Percentiles rank a stretch among this genome's conserved stretches.
Conservation (phyloP, 2,797 vertebrate species). For the Phoebastria nigripes region DNA sequence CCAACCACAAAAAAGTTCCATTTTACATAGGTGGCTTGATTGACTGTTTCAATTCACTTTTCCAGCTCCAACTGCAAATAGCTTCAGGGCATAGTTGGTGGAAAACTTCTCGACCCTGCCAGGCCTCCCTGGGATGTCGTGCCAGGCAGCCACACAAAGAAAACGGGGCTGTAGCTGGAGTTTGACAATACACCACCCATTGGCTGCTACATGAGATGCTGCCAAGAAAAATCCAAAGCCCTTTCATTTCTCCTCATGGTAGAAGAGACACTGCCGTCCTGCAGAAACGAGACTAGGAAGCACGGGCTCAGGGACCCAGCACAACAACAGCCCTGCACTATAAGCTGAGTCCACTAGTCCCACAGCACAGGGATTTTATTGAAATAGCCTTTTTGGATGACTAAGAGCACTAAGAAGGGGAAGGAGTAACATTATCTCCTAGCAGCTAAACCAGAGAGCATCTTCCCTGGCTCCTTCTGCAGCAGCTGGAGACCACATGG, state of each 20-base stretch:
- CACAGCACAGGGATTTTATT: neutral
- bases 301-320: neutral
- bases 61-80: neutral
- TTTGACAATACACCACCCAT: neutral
- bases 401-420: neutral
- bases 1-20: neutral
- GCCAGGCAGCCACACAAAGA: neutral
- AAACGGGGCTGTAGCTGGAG: neutral
- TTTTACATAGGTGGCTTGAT: neutral
- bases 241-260: neutral
- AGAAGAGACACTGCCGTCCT: neutral
- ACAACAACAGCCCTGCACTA: neutral
- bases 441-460: neutral
- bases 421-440: neutral
- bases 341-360: neutral
- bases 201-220: neutral
- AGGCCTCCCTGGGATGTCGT: neutral
- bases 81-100: neutral
- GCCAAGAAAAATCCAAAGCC: neutral
- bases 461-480: neutral
- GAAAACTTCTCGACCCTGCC: neutral
- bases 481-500: neutral
- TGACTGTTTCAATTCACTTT: slow-evolving; percentile 35
- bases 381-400: neutral
- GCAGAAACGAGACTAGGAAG: neutral